phyloP scores from a whole-genome alignment of 2,888 invertebrate genomes.

The Galerucella nymphaeae region DNA sequence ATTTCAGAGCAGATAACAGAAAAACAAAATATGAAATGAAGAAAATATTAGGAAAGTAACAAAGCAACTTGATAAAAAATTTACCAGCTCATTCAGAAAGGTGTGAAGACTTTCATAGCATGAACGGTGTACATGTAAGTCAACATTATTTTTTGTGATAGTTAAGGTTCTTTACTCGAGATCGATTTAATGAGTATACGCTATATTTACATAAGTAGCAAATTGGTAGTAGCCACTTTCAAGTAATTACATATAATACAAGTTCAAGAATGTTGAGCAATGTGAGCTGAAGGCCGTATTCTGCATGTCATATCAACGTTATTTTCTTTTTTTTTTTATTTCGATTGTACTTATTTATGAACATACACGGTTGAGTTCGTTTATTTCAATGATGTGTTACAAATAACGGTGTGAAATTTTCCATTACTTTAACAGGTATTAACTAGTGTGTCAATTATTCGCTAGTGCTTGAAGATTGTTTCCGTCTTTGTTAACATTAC shows the following conservation, averaged over 20 bases:
- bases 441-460: not conserved
- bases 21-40: too few relatives aligned
- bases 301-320: slow-evolving; percentile 39
- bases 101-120: too few relatives aligned
- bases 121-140: too few relatives aligned
- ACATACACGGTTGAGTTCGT: slow-evolving; percentile 15
- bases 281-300: slow-evolving; percentile 52
- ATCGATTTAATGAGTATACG: too few relatives aligned
- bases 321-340: slow-evolving; percentile 43
- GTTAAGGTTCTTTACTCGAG: too few relatives aligned
- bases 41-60: too few relatives aligned
- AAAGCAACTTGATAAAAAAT: too few relatives aligned
- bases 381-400: slow-evolving; percentile 35
- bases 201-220: slow-evolving; percentile 1
- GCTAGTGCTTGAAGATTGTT: not conserved
- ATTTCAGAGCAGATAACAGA: too few relatives aligned
- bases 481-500: not conserved
- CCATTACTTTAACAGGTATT: not conserved
- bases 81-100: too few relatives aligned
- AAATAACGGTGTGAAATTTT: slow-evolving; percentile 48
- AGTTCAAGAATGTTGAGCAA: slow-evolving; percentile 52
- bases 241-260: slow-evolving; percentile 45
- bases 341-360: slow-evolving; percentile 18
- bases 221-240: slow-evolving; percentile 21
- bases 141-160: too few relatives aligned